phyloP scores from a whole-genome alignment of 2,888 invertebrate genomes.

The Conistra vaccinii region DNA sequence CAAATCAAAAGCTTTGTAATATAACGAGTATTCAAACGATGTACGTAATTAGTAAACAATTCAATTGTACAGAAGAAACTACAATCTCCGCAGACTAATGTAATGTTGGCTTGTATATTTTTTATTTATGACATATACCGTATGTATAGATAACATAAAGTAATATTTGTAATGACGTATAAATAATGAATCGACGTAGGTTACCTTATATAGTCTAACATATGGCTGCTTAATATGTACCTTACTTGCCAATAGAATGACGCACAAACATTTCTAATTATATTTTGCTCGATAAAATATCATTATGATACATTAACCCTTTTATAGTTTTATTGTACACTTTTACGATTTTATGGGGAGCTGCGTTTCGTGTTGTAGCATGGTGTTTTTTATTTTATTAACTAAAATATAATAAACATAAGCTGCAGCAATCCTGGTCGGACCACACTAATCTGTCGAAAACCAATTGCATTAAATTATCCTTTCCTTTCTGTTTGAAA shows the following conservation, averaged over 20 bases:
- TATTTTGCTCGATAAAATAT: constrained; percentile 14
- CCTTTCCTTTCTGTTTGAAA: too few species aligned
- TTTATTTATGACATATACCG: background rate
- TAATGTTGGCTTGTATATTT: background rate
- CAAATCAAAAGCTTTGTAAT: background rate
- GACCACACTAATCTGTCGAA: background rate
- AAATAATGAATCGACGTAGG: constrained; percentile 1
- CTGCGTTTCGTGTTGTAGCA: background rate
- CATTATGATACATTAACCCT: background rate
- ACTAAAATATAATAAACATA: constrained; percentile 4
- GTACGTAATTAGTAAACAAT: background rate
- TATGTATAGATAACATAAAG: background rate
- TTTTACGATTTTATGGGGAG: background rate
- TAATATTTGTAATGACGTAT: constrained; percentile 22
- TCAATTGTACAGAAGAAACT: background rate
- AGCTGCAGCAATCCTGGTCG: background rate
- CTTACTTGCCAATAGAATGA: constrained; percentile 42
- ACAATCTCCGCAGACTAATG: background rate
- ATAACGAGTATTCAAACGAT: background rate
- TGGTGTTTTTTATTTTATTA: background rate
- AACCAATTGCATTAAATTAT: too few species aligned
- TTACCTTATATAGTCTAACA: constrained; percentile 47
- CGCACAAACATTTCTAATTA: constrained; percentile 29
- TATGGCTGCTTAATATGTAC: constrained; percentile 35
- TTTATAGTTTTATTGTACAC: background rate